Evolutionary conservation across 2,113 vertebrate species (phyloP).

Genomic region (Chloropsis cyanopogon): DNA sequence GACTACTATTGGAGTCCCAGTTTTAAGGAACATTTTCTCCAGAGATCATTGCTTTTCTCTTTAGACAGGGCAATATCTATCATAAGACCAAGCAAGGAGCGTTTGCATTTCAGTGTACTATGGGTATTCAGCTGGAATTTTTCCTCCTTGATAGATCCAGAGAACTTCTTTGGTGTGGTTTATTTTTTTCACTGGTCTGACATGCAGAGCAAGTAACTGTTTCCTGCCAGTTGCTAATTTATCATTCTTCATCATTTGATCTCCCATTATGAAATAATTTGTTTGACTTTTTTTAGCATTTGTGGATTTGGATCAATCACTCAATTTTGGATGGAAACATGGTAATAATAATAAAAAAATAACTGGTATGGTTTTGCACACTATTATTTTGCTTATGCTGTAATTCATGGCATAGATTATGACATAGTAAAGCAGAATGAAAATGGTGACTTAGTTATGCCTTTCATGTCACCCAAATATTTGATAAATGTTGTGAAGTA

Average conservation of each 20-base stretch:
- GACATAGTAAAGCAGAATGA: neutral
- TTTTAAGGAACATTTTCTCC: neutral
- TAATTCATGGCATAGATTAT: neutral
- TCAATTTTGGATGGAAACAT: neutral
- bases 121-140: neutral
- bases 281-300: neutral
- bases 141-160: neutral
- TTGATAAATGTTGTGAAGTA: neutral
- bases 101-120: neutral
- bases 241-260: neutral
- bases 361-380: neutral
- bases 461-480: neutral
- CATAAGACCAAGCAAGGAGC: neutral
- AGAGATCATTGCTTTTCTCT: neutral
- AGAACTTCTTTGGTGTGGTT: neutral
- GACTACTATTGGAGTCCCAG: neutral
- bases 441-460: neutral
- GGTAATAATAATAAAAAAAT: neutral
- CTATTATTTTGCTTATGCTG: neutral
- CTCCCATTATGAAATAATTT: neutral
- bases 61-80: neutral
- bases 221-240: neutral
- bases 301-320: neutral
- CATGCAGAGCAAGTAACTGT: neutral
- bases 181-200: neutral